Evolutionary conservation across 2,797 vertebrate species (phyloP).

Genomic region (Rhabdomys pumilio): DNA sequence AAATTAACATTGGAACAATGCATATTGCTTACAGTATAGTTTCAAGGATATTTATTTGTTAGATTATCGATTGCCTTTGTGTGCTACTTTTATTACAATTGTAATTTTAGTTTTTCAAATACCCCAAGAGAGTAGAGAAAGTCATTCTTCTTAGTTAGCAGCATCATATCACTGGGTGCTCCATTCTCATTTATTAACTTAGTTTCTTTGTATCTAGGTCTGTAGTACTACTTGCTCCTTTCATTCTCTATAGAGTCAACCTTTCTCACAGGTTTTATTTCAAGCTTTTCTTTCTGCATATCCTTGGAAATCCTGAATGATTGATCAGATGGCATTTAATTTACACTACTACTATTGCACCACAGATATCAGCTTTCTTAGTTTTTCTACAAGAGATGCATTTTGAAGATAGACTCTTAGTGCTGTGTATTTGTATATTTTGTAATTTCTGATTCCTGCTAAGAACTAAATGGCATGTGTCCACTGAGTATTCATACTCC

Average conservation of each 20-base stretch:
- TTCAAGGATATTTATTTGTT: slow-evolving; percentile 21
- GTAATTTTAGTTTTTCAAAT: slow-evolving; percentile 43
- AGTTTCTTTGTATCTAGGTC: neutral
- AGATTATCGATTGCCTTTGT: neutral
- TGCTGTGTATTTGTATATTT: neutral
- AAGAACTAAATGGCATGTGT: neutral
- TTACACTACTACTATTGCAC: neutral
- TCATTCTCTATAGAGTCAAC: neutral
- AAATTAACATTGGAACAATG: slow-evolving; percentile 33
- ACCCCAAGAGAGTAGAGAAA: neutral
- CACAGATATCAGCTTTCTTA: neutral
- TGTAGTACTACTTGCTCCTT: neutral
- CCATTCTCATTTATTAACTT: neutral
- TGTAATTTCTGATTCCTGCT: slow-evolving; percentile 12
- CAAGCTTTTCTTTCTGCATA: slow-evolving; percentile 18
- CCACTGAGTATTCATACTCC: neutral
- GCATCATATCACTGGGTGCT: neutral
- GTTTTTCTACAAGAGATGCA: neutral
- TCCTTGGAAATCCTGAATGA: neutral
- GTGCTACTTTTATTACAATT: neutral
- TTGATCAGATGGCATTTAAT: neutral
- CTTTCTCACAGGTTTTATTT: neutral
- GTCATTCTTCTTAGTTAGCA: neutral
- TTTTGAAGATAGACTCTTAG: neutral
- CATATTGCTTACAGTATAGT: slow-evolving; percentile 12